Conservation (phyloP, 2,113 vertebrate genomes). For the Galbula dea region DNA sequence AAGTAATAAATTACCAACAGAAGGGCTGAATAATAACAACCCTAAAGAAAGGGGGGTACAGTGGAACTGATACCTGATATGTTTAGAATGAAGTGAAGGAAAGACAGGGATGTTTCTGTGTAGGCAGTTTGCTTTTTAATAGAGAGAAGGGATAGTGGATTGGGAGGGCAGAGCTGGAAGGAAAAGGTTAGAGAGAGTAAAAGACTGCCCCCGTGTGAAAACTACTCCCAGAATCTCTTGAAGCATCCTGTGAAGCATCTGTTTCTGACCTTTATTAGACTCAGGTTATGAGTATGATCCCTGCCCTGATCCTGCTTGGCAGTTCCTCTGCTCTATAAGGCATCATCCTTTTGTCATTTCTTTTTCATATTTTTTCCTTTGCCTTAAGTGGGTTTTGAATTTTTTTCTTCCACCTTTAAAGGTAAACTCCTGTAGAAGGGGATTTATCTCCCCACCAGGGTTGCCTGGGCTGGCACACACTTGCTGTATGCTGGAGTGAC, state of each 20-base stretch:
- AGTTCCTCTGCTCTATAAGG: background rate
- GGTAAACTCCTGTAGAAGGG: background rate
- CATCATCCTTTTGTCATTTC: background rate
- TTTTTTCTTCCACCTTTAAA: constrained; percentile 6
- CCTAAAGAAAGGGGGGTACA: background rate
- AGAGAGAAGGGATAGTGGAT: background rate
- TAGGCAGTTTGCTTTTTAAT: background rate
- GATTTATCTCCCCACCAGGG: background rate
- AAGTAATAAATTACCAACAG: background rate
- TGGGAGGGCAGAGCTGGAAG: background rate
- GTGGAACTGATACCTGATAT: background rate
- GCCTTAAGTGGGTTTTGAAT: background rate
- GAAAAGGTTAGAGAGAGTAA: background rate
- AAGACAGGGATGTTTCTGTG: background rate
- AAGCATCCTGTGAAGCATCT: background rate
- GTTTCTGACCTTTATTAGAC: background rate
- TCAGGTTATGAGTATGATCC: background rate
- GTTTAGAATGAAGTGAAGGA: background rate
- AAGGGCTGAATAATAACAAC: background rate
- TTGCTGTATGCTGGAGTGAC: background rate
- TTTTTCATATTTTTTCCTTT: background rate
- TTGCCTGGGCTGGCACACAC: background rate
- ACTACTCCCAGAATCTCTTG: background rate
- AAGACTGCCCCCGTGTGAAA: background rate
- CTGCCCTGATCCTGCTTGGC: background rate